Evolutionary conservation across 1,140 invertebrate species (phyloP).

Genomic region (Eurosta solidaginis): DNA sequence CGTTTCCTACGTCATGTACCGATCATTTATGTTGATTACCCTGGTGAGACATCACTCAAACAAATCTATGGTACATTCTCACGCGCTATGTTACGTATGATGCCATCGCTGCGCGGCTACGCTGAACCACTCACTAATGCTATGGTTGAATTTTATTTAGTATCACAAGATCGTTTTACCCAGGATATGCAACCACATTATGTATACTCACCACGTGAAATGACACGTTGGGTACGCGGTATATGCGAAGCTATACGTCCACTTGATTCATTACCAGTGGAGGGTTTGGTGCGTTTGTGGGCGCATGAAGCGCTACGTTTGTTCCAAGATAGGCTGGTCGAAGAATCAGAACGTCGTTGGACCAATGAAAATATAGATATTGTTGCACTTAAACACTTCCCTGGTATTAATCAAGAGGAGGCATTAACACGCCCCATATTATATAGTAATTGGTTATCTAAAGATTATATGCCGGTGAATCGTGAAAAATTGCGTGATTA

Average conservation of each 20-base stretch:
- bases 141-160: constrained; percentile 98
- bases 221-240: constrained; percentile 98
- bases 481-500: constrained; percentile 95
- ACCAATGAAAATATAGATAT: constrained; percentile 97
- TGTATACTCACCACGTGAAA: constrained; percentile 98
- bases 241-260: constrained; percentile 98
- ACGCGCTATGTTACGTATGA: constrained; percentile 92
- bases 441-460: constrained; percentile 98
- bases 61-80: constrained; percentile 99
- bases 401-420: constrained; percentile 81
- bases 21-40: constrained; percentile 99
- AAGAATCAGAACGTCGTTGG: constrained; percentile 93
- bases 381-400: constrained; percentile 95
- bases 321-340: constrained; percentile 96
- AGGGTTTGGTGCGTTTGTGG: constrained; percentile 96
- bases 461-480: constrained; percentile 97
- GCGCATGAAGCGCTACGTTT: constrained; percentile 97
- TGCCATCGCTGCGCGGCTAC: constrained; percentile 87
- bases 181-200: constrained; percentile 99
- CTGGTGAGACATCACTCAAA: constrained; percentile 94
- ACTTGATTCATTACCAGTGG: constrained; percentile 86
- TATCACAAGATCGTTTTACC: constrained; percentile 96
- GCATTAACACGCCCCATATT: constrained; percentile 83
- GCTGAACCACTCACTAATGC: constrained; percentile 96
- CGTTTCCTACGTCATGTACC: constrained; percentile 93